Evolutionary conservation across 2,797 vertebrate species (phyloP), one percentile per base, ranked within the genome.

Genomic region (Crocodylus rhombifer): DNA sequence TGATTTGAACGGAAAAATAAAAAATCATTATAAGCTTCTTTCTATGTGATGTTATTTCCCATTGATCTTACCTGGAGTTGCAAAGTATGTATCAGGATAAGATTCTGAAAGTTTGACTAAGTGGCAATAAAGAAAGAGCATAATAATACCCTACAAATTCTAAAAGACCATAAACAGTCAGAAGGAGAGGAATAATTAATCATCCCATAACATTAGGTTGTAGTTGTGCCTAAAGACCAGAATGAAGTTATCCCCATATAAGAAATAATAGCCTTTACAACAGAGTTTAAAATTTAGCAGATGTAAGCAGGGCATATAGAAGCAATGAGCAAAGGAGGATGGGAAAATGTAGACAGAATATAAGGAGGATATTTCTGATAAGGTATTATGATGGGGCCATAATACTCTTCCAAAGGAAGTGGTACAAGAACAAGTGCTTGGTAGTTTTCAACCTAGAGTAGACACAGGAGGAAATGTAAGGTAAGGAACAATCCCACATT

Each of bases 361-460:
- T 73, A 20, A 26, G 36, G 36, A 73, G 51, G 10, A 21, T 42
- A 21, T 73, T 36, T 42, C 36, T 73, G 7, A 73, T 51, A 26
- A 7, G 23, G 33, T 14, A 23, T 13, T 73, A 14, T 51, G 15
- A 18, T 83, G 16, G 0, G 0, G 30, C 2, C 0, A 0, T 8
- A 21, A 0, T 0, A 82, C 57, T 77, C 8, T 16, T 30, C 58
- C 62, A 61, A 75, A 56, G 42, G 25, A 28, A 56, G 51, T 51
- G 18, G 23, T 23, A 23, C 33, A 23, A 73, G 28, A n/a, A 65
- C 64, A 14, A 17, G 14, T 65, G 28, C 6, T 9, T n/a, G 64
- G 28, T 28, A 30, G 21, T 73, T 25, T 51, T 42, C 25, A 42
- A 73, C 8, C 14, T 73, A 51, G 51, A 42, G 13, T 51, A 14